Conservation (phyloP, 2,888 invertebrate genomes). For the Drosophila mercatorum region DNA sequence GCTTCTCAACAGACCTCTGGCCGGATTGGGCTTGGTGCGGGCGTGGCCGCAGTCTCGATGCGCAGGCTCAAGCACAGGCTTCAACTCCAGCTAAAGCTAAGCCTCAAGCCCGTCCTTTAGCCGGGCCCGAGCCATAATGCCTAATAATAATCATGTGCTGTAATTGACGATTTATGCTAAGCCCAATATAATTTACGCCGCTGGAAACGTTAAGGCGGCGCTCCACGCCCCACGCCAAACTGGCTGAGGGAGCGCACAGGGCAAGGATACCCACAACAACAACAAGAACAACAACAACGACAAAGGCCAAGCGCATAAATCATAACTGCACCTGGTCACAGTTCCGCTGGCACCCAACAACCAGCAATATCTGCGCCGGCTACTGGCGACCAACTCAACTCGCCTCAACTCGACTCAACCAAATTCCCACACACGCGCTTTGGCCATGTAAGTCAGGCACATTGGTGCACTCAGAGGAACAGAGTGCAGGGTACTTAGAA, state of each 20-base stretch:
- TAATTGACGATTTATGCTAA: slow-evolving; percentile 78
- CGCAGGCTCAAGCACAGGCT: slow-evolving; percentile 28
- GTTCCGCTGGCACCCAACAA: slow-evolving; percentile 9
- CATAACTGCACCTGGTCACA: slow-evolving; percentile 77
- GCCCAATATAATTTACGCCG: slow-evolving; percentile 78
- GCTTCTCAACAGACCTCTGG: slow-evolving; percentile 61
- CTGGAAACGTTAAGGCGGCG: slow-evolving; percentile 70
- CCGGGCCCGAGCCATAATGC: slow-evolving; percentile 64
- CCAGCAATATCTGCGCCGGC: slow-evolving; percentile 35
- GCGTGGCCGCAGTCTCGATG: slow-evolving; percentile 61
- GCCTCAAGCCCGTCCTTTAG: slow-evolving; percentile 39
- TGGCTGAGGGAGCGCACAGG: background rate
- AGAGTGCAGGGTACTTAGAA: slow-evolving; percentile 52
- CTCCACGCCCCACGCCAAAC: slow-evolving; percentile 50
- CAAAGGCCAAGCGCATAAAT: slow-evolving; percentile 60
- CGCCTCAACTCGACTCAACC: slow-evolving; percentile 25
- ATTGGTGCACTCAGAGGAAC: background rate
- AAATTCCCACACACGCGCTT: slow-evolving; percentile 73
- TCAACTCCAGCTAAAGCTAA: slow-evolving; percentile 2
- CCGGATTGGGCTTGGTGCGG: slow-evolving; percentile 80
- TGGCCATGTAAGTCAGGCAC: slow-evolving; percentile 42
- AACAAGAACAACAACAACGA: slow-evolving; percentile 21
- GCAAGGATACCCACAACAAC: background rate
- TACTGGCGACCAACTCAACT: slow-evolving; percentile 53
- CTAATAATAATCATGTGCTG: slow-evolving; percentile 80